Conservation (phyloP, 92 coral and sea anemone genomes). For the Phymanthus crucifer region DNA sequence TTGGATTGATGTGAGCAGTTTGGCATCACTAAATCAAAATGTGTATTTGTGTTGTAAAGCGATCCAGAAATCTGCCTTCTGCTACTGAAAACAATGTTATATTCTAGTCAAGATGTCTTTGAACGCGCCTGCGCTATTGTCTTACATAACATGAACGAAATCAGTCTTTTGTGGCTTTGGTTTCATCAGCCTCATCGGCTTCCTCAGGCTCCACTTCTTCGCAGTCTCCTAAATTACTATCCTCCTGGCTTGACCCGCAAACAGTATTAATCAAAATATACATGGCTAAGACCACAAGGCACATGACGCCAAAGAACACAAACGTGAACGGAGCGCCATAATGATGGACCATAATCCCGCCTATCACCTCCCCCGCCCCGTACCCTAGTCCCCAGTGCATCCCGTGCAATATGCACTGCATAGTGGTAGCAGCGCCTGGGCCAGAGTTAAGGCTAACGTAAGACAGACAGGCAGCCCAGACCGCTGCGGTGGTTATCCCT, state of each 20-base stretch:
- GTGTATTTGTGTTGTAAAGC: no score
- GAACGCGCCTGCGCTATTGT: not conserved
- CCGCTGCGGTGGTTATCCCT: conserved; percentile 99
- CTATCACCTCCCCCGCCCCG: conserved; percentile 98
- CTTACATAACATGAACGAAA: not conserved
- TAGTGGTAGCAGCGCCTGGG: conserved; percentile 99
- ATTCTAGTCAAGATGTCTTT: not conserved
- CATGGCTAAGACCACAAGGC: conserved; percentile 70
- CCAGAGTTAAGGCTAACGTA: conserved; percentile 97
- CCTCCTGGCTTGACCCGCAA: conserved; percentile 60
- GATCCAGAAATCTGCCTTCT: no score
- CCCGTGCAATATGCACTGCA: conserved; percentile 99
- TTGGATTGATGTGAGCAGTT: no score
- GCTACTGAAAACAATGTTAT: no score
- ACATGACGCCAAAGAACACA: conserved; percentile 82
- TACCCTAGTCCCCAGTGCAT: conserved; percentile 99
- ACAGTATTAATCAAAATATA: conserved; percentile 85
- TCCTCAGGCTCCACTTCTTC: conserved; percentile 47
- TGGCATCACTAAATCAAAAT: no score
- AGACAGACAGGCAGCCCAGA: conserved; percentile 98
- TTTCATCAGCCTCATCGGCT: conserved; percentile 12
- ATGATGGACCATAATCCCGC: conserved; percentile 95
- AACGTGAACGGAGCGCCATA: conserved; percentile 96
- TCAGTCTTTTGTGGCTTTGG: not conserved
- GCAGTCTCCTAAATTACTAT: conserved; percentile 42